Percentiles rank a stretch among this genome's conserved stretches.
These are phyloP conservation scores for Rhinophrynus dorsalis DNA, from an alignment of 2,797 vertebrate genomes.

Conservation along the genomic window DNA sequence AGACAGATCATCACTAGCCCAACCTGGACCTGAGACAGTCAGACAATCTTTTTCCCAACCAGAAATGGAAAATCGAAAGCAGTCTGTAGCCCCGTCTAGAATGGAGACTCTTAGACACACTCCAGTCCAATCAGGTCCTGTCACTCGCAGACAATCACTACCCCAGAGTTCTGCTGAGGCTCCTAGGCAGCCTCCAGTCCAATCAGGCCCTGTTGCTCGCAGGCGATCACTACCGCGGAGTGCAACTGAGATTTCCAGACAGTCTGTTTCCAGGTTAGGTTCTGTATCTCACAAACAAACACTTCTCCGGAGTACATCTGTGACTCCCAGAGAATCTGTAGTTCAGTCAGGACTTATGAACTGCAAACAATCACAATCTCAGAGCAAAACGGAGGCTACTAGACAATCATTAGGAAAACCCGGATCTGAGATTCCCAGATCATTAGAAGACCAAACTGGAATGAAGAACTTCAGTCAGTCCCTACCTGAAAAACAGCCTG, in stretches of 20 bases:
- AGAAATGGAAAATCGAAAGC: not conserved
- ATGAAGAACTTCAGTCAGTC: not conserved
- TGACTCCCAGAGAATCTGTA: not conserved
- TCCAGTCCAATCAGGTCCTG: not conserved
- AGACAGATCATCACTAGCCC: too few relatives aligned
- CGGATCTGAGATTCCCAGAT: not conserved
- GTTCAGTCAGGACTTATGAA: not conserved
- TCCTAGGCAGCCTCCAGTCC: not conserved
- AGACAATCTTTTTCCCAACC: too few relatives aligned
- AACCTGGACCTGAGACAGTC: too few relatives aligned
- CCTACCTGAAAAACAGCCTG: not conserved
- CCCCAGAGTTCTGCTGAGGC: not conserved
- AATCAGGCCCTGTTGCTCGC: not conserved
- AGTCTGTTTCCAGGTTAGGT: not conserved
- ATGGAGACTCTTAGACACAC: not conserved
- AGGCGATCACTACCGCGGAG: not conserved
- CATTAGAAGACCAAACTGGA: too few relatives aligned
- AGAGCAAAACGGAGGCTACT: not conserved
- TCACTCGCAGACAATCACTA: not conserved
- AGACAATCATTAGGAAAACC: not conserved
- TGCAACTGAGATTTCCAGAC: not conserved
- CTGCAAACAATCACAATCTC: not conserved
- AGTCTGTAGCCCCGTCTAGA: not conserved
- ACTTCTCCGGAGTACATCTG: too few relatives aligned
- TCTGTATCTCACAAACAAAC: too few relatives aligned